Evolutionary conservation across 1,140 invertebrate species (phyloP).

Genomic region (Melanaphis sacchari): DNA sequence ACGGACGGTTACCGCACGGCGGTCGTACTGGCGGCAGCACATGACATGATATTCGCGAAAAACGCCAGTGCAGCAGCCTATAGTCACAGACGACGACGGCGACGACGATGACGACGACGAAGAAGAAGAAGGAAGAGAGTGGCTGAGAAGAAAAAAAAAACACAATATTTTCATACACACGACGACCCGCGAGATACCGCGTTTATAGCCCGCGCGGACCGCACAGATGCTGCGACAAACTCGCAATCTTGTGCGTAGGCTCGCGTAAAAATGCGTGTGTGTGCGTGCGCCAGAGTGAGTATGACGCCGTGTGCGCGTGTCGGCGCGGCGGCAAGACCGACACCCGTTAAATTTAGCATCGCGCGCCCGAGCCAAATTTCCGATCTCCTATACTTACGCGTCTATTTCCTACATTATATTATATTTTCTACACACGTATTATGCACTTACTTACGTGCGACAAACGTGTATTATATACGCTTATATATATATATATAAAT

Average conservation of each 20-base stretch:
- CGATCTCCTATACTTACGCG: not conserved
- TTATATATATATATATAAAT: too few relatives aligned
- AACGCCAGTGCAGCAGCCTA: not conserved
- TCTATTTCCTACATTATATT: not conserved
- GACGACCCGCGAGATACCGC: conserved; percentile 8
- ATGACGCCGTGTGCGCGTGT: not conserved
- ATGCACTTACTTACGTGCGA: not conserved
- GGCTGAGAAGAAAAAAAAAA: not conserved
- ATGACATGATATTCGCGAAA: conserved; percentile 27
- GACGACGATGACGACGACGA: not conserved
- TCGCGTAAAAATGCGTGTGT: not conserved
- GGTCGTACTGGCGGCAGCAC: not conserved
- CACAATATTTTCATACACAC: not conserved
- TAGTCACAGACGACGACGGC: not conserved
- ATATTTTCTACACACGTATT: not conserved
- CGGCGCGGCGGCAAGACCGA: not conserved
- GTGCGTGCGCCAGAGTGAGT: not conserved
- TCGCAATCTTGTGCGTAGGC: not conserved
- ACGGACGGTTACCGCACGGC: not conserved
- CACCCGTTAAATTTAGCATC: conserved; percentile 53
- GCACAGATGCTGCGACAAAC: conserved; percentile 16
- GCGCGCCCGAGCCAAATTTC: conserved; percentile 43
- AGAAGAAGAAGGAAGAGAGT: not conserved
- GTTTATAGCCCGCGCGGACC: conserved; percentile 16
- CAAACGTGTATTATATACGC: not conserved